These are phyloP conservation scores for Drosophila lacicola DNA, from an alignment of 2,888 invertebrate species.

Conservation along the genomic window DNA sequence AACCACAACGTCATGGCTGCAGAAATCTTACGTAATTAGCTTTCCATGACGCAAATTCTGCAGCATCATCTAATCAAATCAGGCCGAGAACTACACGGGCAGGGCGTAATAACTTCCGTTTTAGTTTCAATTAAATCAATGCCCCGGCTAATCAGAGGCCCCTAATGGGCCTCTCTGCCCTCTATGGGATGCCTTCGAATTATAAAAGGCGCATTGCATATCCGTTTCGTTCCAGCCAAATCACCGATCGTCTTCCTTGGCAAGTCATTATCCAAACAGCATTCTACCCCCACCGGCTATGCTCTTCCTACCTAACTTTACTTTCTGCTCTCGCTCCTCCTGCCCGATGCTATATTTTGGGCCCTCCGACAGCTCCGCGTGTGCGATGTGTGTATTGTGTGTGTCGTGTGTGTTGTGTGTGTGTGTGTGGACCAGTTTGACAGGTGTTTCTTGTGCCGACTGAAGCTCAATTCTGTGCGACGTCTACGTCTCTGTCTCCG, in stretches of 20 bases:
- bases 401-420: conserved; percentile 41
- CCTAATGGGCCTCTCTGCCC: conserved; percentile 32
- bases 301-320: not conserved
- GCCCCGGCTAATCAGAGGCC: conserved; percentile 67
- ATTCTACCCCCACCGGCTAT: conserved; percentile 2
- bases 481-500: conserved; percentile 47
- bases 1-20: conserved; percentile 45
- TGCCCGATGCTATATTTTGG: conserved; percentile 49
- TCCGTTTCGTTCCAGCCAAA: conserved; percentile 75
- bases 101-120: conserved; percentile 76
- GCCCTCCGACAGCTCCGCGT: conserved; percentile 27
- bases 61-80: conserved; percentile 77
- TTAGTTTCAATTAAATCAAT: conserved; percentile 76
- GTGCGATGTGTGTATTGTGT: conserved; percentile 35
- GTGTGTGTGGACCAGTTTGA: conserved; percentile 81
- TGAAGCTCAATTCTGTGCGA: conserved; percentile 78
- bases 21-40: conserved; percentile 46
- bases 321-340: conserved; percentile 40
- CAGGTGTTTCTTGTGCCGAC: conserved; percentile 83
- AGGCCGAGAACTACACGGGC: conserved; percentile 26
- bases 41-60: conserved; percentile 44
- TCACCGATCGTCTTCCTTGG: conserved; percentile 67
- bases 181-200: conserved; percentile 22
- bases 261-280: conserved; percentile 69
- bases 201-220: conserved; percentile 60